Percentiles rank a stretch among this genome's conserved stretches.
Evolutionary conservation across 1,140 invertebrate species (phyloP).

Genomic region (Euschistus heros): DNA sequence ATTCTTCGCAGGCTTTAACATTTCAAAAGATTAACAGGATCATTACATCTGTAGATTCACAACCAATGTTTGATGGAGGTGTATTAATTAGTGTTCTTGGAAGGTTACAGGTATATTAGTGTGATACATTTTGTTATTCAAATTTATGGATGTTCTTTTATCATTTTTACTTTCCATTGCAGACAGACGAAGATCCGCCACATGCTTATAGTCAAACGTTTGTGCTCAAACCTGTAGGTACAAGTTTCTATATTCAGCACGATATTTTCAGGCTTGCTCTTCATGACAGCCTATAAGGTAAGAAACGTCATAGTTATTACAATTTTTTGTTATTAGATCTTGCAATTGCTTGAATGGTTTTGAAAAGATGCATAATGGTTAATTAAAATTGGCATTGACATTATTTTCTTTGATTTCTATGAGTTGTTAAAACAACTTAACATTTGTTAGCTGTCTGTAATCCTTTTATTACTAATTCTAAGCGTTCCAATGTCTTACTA

Average conservation of each 20-base stretch:
- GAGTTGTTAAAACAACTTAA: too few relatives aligned
- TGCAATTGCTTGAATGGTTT: too few relatives aligned
- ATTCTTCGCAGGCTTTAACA: slow-evolving; percentile 56
- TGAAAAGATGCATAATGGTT: too few relatives aligned
- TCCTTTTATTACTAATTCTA: too few relatives aligned
- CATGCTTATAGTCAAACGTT: slow-evolving; percentile 86
- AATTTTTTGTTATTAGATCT: too few relatives aligned
- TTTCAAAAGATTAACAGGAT: slow-evolving; percentile 89
- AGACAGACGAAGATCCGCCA: slow-evolving; percentile 86
- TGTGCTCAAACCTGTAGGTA: slow-evolving; percentile 75
- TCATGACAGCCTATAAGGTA: slow-evolving; percentile 49
- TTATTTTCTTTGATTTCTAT: too few relatives aligned
- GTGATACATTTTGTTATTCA: background rate
- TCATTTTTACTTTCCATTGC: slow-evolving; percentile 27
- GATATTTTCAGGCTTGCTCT: slow-evolving; percentile 81
- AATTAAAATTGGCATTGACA: too few relatives aligned
- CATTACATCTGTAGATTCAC: slow-evolving; percentile 86
- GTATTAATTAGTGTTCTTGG: slow-evolving; percentile 87
- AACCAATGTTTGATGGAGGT: slow-evolving; percentile 91
- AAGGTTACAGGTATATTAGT: slow-evolving; percentile 68
- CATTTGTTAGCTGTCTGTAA: too few relatives aligned
- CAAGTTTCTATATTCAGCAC: slow-evolving; percentile 81
- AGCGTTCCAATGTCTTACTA: too few relatives aligned
- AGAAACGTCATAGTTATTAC: too few relatives aligned
- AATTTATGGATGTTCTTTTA: background rate